phyloP scores from a whole-genome alignment of 2,113 vertebrate genomes.

The Hippopotamus amphibius region DNA sequence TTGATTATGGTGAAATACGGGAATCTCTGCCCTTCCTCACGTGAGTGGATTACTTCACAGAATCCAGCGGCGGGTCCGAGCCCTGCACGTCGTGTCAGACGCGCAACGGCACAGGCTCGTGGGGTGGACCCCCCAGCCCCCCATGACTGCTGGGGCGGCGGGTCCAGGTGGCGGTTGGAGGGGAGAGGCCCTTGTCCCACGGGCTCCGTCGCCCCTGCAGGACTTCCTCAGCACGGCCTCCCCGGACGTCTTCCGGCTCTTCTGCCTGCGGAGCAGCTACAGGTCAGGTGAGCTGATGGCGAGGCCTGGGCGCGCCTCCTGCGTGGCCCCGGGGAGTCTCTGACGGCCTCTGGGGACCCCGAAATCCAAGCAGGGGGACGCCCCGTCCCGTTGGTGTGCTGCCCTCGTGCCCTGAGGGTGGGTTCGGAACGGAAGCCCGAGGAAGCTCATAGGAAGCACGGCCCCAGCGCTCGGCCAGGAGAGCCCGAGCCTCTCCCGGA shows the following conservation, averaged over 20 bases:
- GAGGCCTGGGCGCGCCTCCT: too few relatives aligned
- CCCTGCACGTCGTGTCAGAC: too few relatives aligned
- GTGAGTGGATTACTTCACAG: not conserved
- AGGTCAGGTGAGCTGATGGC: conserved; percentile 90
- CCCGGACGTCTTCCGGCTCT: conserved; percentile 94
- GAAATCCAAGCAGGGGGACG: rapidly evolving
- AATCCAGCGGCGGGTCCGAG: not conserved
- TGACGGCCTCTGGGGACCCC: not conserved
- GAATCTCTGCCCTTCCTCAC: rapidly evolving
- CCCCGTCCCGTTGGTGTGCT: rapidly evolving
- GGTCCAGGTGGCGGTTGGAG: not conserved
- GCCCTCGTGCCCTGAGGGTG: not conserved
- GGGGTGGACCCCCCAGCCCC: too few relatives aligned
- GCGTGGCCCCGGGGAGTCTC: not conserved
- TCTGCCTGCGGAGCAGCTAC: conserved; percentile 94
- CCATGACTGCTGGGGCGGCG: not conserved
- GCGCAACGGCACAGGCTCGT: too few relatives aligned
- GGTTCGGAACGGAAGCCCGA: not conserved
- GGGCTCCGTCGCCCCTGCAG: conserved; percentile 81
- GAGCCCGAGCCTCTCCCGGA: not conserved
- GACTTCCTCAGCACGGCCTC: conserved; percentile 92
- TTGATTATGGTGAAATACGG: rapidly evolving
- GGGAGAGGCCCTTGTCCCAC: too few relatives aligned
- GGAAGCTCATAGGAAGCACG: not conserved
- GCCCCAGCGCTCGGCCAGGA: not conserved